A percentile compares a stretch with the other conserved stretches of the same genome.
These are phyloP conservation scores for Pseudachorutes palmiensis DNA, from an alignment of 1,140 invertebrate species.

Conservation along the genomic window DNA sequence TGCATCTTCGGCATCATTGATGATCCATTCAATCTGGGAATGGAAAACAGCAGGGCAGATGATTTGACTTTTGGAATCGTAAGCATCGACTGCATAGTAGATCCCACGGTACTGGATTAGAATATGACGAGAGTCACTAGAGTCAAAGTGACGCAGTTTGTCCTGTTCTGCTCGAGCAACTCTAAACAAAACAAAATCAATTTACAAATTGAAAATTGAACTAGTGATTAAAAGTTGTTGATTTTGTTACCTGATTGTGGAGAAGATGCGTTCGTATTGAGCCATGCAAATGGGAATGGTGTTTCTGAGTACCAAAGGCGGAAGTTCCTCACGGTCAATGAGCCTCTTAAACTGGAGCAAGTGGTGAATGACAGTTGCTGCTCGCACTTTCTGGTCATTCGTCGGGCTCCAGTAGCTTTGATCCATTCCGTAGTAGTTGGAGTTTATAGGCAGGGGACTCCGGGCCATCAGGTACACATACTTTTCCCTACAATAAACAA, in stretches of 20 bases:
- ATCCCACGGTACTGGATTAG: constrained; percentile 38
- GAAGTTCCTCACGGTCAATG: constrained; percentile 46
- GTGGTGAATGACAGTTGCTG: constrained; percentile 44
- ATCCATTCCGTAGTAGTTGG: constrained; percentile 44
- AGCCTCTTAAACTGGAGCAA: constrained; percentile 45
- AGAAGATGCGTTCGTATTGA: constrained; percentile 44
- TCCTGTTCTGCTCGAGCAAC: constrained; percentile 48
- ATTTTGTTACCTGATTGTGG: constrained; percentile 41
- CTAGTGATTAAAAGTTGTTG: no score
- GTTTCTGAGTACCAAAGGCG: constrained; percentile 45
- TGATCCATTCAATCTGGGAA: constrained; percentile 46
- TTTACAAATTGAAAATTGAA: constrained; percentile 9
- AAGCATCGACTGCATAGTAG: constrained; percentile 46
- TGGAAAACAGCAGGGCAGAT: constrained; percentile 43
- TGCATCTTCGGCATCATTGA: constrained; percentile 43
- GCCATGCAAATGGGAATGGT: constrained; percentile 47
- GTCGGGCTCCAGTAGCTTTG: constrained; percentile 46
- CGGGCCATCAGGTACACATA: constrained; percentile 44
- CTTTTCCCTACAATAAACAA: constrained; percentile 43
- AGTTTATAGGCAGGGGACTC: constrained; percentile 42
- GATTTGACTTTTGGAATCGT: constrained; percentile 44
- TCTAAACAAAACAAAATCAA: constrained; percentile 38
- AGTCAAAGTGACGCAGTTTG: constrained; percentile 43
- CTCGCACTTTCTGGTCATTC: constrained; percentile 42
- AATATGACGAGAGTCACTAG: constrained; percentile 44